Conservation (phyloP, 2,113 vertebrate species). For the Ameiurus melas region DNA sequence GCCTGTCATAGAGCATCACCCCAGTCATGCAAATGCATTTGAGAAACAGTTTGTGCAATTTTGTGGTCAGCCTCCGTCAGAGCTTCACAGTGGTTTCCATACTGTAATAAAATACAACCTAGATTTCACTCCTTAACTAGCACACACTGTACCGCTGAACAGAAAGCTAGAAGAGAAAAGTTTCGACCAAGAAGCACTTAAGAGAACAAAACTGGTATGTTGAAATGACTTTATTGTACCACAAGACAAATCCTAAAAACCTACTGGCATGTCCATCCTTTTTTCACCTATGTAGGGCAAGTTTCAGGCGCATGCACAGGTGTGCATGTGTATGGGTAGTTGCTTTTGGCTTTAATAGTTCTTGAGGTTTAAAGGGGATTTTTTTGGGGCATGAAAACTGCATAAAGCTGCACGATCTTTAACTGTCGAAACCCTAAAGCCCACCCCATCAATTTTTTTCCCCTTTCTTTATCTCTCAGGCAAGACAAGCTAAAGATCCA, state of each 20-base stretch:
- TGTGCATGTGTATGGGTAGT: not conserved
- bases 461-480: conserved; percentile 68
- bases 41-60: conserved; percentile 41
- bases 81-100: conserved; percentile 41
- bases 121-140: conserved; percentile 36
- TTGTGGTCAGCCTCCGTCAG: conserved; percentile 42
- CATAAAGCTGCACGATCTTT: not conserved
- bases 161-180: not conserved
- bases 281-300: conserved; percentile 8
- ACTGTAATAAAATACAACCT: conserved; percentile 45
- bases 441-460: not conserved
- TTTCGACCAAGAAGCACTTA: conserved; percentile 28
- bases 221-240: conserved; percentile 58
- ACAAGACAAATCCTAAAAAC: conserved; percentile 55
- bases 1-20: conserved; percentile 27
- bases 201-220: not conserved
- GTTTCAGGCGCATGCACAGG: not conserved
- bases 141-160: conserved; percentile 16
- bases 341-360: conserved; percentile 21
- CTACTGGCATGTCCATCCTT: conserved; percentile 58
- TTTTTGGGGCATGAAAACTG: not conserved
- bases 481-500: conserved; percentile 99
- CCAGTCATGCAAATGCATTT: conserved; percentile 33
- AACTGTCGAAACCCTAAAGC: conserved; percentile 4
- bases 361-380: conserved; percentile 30